These are phyloP conservation scores for Mercenaria mercenaria DNA, from an alignment of 1,140 invertebrate genomes.

Conservation along the genomic window DNA sequence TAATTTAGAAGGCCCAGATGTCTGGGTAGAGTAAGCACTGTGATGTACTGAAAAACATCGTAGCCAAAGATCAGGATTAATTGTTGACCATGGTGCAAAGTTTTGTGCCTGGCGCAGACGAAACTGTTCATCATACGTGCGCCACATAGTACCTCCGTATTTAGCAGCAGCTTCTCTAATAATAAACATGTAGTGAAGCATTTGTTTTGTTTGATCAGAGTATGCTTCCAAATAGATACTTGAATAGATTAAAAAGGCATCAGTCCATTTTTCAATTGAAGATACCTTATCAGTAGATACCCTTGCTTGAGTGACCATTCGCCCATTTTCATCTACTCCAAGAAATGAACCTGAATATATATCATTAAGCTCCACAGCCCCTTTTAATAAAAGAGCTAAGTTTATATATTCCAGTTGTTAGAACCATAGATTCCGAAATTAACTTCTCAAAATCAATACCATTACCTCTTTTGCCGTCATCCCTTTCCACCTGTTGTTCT, in stretches of 20 bases:
- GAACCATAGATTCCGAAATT: no score
- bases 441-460: no score
- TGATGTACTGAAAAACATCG: not conserved
- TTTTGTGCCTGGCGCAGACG: not conserved
- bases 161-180: conserved; percentile 14
- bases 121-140: conserved; percentile 38
- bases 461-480: no score
- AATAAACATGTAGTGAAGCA: conserved; percentile 34
- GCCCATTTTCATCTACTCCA: not conserved
- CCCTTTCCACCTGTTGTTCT: no score
- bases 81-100: not conserved
- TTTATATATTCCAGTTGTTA: not conserved
- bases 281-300: not conserved
- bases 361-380: not conserved
- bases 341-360: not conserved
- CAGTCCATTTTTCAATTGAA: not conserved
- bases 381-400: not conserved
- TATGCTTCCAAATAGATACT: conserved; percentile 4
- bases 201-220: not conserved
- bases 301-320: not conserved
- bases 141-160: not conserved
- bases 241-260: conserved; percentile 11
- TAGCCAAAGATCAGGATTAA: conserved; percentile 28
- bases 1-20: not conserved
- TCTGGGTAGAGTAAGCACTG: not conserved